Conservation (phyloP, 2,888 invertebrate genomes). For the Listrodromus nycthemerus region DNA sequence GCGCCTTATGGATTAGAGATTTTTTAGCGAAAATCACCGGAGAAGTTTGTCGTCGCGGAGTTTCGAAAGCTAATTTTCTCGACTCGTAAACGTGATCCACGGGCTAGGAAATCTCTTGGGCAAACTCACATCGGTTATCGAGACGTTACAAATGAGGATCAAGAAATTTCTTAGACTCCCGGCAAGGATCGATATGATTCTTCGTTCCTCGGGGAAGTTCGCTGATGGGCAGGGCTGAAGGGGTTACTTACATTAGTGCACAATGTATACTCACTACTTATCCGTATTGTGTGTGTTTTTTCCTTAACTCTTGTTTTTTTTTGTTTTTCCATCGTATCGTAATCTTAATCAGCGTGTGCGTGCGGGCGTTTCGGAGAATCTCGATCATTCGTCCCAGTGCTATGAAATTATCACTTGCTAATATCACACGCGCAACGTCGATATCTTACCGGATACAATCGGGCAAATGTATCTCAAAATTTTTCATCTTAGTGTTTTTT, state of each 20-base stretch:
- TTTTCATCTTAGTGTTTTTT: conserved; percentile 9
- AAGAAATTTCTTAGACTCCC: conserved; percentile 50
- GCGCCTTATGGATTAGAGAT: conserved; percentile 8
- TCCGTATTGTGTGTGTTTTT: conserved; percentile 55
- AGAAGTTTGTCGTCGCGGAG: neutral
- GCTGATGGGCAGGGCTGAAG: conserved; percentile 23
- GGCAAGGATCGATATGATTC: conserved; percentile 65
- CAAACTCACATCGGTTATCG: neutral
- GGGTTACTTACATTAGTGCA: conserved; percentile 63
- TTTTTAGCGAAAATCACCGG: conserved; percentile 37
- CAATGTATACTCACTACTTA: conserved; percentile 65
- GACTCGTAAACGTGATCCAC: conserved; percentile 16
- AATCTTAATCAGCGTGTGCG: conserved; percentile 67
- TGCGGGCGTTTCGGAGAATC: conserved; percentile 61
- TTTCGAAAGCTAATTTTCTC: conserved; percentile 6
- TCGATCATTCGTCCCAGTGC: conserved; percentile 39
- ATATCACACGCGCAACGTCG: conserved; percentile 74
- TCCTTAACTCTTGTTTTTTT: neutral
- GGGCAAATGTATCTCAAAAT: conserved; percentile 28
- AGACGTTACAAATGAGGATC: conserved; percentile 2
- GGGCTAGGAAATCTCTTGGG: conserved; percentile 30
- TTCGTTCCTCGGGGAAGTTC: conserved; percentile 53
- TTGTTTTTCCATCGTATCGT: conserved; percentile 46
- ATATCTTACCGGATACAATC: conserved; percentile 42
- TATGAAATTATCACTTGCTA: conserved; percentile 72